Percentiles rank a stretch among this genome's conserved stretches.
These are phyloP conservation scores for Saccostrea echinata DNA, from an alignment of 1,140 invertebrate species.

Conservation along the genomic window DNA sequence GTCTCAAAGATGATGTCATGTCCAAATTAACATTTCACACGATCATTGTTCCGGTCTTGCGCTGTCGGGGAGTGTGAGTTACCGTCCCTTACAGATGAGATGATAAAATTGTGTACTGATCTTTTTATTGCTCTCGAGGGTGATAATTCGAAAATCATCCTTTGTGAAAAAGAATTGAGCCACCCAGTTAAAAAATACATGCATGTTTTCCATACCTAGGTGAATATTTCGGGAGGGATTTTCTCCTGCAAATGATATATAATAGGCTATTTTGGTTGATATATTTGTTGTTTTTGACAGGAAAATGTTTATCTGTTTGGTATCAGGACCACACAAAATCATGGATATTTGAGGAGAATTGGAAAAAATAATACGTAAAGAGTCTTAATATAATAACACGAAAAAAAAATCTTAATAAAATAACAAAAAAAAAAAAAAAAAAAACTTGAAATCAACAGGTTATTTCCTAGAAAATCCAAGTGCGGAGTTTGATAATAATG, in stretches of 20 bases:
- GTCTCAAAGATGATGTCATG: slow-evolving; percentile 9
- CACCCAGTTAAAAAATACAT: neutral
- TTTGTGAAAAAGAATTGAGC: slow-evolving; percentile 12
- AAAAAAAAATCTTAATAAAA: too few species aligned
- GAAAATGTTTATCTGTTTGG: neutral
- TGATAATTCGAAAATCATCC: slow-evolving; percentile 16
- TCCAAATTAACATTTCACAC: slow-evolving; percentile 24
- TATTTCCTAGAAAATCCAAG: too few species aligned
- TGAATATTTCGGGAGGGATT: neutral
- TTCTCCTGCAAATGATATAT: neutral
- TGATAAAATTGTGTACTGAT: neutral
- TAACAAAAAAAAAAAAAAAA: too few species aligned
- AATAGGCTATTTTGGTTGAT: neutral
- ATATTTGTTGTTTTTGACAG: neutral
- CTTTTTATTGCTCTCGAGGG: neutral
- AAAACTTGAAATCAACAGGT: too few species aligned
- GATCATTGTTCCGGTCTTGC: neutral
- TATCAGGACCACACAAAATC: neutral
- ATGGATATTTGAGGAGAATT: neutral
- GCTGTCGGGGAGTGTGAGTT: slow-evolving; percentile 12
- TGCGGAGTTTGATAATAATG: too few species aligned
- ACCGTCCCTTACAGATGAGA: neutral
- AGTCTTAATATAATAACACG: too few species aligned
- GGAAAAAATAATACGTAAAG: too few species aligned
- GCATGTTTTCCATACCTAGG: neutral